Base-by-base conservation (phyloP, 92 coral and sea anemone genomes). In the Palythoa heliodiscus region DNA sequence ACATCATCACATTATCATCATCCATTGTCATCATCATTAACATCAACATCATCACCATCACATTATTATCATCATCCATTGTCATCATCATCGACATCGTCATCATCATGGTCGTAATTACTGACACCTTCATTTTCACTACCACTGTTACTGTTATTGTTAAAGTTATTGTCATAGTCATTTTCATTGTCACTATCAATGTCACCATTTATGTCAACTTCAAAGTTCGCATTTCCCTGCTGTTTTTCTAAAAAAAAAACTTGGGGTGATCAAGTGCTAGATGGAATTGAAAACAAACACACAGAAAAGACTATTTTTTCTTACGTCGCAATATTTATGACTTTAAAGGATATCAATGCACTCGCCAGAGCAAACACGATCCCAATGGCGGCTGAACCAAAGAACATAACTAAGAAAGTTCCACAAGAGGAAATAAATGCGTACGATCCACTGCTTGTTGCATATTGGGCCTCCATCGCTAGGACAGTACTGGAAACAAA, bases 321-420 rank as follows among this genome's bases (percentile, higher is more conserved):
- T 25, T 37, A 8, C 35, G 47, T 25, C 24, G 12, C 37, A 69
- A 69, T 29, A 11, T 19, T 29, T 25, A 58, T 35, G 16, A 43
- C 57, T 39, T 70, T 48, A 53, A 89, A 94, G 99, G 99, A 96
- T 96, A 96, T 95, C 82, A 96, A 84, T 53, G 99, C 99, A 92
- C 99, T 96, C 29, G 84, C 81, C 67, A 96, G 91, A 22, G 97
- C 99, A 93, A 95, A 96, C n/a, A 70, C 85, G 79, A 95, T 96
- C 19, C 99, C 99, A 76, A 96, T 92, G 38, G 90, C 94, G 17
- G 99, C 99, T 54, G 99, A 96, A 24, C 98, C 99, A 85, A 89
- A 84, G 82, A 96, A 96, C 99, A 96, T 96, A 47, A 93, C 81
- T n/a, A 96, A 87, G 84, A 96, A 96, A 77, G 93, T 87, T 23